These are phyloP conservation scores for Odontamblyopus lacepedii DNA, from an alignment of 2,797 vertebrate genomes.

Conservation along the genomic window DNA sequence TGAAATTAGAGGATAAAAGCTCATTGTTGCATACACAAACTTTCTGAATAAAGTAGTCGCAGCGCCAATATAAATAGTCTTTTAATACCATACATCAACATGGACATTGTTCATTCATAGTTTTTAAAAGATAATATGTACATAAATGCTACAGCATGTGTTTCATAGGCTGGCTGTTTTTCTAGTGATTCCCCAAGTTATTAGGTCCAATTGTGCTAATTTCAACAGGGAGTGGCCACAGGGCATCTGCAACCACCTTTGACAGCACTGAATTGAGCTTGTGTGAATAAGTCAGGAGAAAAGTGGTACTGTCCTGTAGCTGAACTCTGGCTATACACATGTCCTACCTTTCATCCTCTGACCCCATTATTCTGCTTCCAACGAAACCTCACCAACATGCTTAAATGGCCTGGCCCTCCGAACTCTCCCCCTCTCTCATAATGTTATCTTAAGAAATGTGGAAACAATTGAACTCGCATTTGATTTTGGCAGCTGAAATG, in stretches of 20 bases:
- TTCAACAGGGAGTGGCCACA: constrained; percentile 61
- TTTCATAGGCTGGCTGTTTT: constrained; percentile 57
- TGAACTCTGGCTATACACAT: constrained; percentile 71
- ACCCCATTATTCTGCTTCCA: constrained; percentile 31
- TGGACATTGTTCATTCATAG: constrained; percentile 31
- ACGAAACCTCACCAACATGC: constrained; percentile 59
- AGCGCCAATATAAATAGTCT: constrained; percentile 23
- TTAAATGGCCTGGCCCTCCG: constrained; percentile 70
- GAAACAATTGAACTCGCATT: constrained; percentile 80
- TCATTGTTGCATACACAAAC: constrained; percentile 42
- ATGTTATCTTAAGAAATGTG: constrained; percentile 85
- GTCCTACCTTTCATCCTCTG: constrained; percentile 74
- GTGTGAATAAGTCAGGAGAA: constrained; percentile 59
- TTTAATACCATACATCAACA: constrained; percentile 35
- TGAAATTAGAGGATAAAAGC: constrained; percentile 58
- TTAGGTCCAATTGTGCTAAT: constrained; percentile 73
- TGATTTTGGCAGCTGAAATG: constrained; percentile 77
- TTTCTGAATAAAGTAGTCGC: constrained; percentile 10
- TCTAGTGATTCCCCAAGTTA: constrained; percentile 69
- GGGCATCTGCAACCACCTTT: constrained; percentile 58
- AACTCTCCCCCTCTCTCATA: constrained; percentile 72
- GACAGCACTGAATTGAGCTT: constrained; percentile 61
- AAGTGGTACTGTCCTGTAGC: constrained; percentile 69
- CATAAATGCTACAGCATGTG: constrained; percentile 63
- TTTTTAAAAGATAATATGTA: constrained; percentile 41